Conservation (phyloP, 2,113 vertebrate species). For the Myodes glareolus region DNA sequence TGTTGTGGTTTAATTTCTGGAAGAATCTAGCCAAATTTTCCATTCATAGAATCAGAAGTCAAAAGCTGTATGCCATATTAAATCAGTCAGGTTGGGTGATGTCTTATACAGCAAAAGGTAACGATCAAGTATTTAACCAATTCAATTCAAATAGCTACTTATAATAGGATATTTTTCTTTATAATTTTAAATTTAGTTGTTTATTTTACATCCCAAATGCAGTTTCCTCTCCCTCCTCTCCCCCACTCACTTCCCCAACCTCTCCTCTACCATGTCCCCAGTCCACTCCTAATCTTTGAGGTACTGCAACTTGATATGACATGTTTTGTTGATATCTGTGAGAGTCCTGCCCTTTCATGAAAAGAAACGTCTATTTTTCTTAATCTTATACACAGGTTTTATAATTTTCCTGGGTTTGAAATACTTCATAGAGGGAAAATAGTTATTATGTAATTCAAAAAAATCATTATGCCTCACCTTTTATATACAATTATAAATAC, state of each 20-base stretch:
- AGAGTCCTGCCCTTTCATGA: neutral
- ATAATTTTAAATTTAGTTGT: neutral
- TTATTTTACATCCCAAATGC: neutral
- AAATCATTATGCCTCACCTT: neutral
- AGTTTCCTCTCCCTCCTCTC: neutral
- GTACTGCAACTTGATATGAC: neutral
- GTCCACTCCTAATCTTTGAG: neutral
- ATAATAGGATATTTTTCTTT: neutral
- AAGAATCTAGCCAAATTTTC: neutral
- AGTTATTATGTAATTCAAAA: neutral
- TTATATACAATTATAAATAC: neutral
- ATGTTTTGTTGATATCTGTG: neutral
- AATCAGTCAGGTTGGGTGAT: neutral
- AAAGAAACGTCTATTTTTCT: neutral
- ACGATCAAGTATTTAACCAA: neutral
- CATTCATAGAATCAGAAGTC: neutral
- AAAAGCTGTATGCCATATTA: neutral
- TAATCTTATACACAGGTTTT: neutral
- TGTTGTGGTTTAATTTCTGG: neutral
- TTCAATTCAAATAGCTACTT: neutral
- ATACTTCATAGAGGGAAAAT: slow-evolving; percentile 1
- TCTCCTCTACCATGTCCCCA: neutral
- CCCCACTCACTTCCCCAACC: neutral
- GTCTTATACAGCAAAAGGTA: neutral
- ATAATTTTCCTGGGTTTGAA: neutral